Conservation (phyloP, 1,140 invertebrate species). For the Scaptomyza hsui region DNA sequence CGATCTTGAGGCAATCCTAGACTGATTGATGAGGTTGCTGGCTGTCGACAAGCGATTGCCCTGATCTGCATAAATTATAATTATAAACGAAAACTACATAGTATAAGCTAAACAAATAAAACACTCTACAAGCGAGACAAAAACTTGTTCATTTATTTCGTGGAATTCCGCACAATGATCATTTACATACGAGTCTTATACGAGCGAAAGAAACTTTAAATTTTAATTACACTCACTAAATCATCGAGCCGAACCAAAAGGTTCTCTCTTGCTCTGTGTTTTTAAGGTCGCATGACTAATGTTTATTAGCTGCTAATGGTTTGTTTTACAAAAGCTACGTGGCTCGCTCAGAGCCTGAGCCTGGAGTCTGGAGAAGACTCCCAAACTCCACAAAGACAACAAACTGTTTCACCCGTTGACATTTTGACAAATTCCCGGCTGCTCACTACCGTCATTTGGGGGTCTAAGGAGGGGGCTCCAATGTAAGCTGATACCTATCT, state of each 20-base stretch:
- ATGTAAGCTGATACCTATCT: slow-evolving; percentile 81
- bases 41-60: slow-evolving; percentile 62
- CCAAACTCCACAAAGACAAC: slow-evolving; percentile 45
- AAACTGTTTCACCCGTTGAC: slow-evolving; percentile 83
- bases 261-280: slow-evolving; percentile 33
- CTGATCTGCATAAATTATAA: slow-evolving; percentile 74
- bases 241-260: slow-evolving; percentile 57
- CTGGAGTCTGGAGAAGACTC: slow-evolving; percentile 9
- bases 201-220: slow-evolving; percentile 73
- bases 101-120: background rate
- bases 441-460: slow-evolving; percentile 58
- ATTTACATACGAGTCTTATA: slow-evolving; percentile 63
- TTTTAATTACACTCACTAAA: slow-evolving; percentile 82
- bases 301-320: slow-evolving; percentile 84
- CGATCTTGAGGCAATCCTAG: slow-evolving; percentile 23
- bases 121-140: slow-evolving; percentile 11
- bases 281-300: slow-evolving; percentile 76
- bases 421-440: slow-evolving; percentile 83
- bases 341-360: slow-evolving; percentile 37
- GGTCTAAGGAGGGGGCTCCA: slow-evolving; percentile 29
- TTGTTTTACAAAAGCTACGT: slow-evolving; percentile 84
- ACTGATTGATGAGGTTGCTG: slow-evolving; percentile 56
- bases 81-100: slow-evolving; percentile 61
- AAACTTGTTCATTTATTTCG: slow-evolving; percentile 76
- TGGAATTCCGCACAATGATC: slow-evolving; percentile 71